Conservation (phyloP, 2,888 invertebrate species). For the Chrysodeixis includens region DNA sequence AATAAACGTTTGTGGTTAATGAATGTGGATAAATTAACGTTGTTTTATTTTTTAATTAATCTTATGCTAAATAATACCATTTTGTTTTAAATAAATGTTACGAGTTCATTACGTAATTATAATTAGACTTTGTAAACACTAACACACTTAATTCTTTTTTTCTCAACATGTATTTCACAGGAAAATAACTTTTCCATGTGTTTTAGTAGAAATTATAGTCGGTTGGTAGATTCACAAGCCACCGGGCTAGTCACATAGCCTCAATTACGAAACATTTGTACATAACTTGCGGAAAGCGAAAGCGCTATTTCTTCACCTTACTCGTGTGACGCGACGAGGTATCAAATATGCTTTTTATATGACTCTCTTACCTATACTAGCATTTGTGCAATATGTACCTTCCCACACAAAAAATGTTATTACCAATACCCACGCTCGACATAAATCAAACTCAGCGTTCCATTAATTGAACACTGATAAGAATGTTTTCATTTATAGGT, state of each 20-base stretch:
- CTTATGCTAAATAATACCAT: no score
- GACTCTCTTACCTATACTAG: conserved; percentile 24
- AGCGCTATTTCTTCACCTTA: conserved; percentile 86
- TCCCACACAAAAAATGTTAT: neutral
- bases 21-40: neutral
- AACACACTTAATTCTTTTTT: neutral
- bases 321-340: conserved; percentile 69
- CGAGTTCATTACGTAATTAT: no score
- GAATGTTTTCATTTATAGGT: conserved; percentile 69
- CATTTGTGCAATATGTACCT: neutral
- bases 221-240: conserved; percentile 72
- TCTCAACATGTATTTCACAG: neutral
- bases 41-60: neutral
- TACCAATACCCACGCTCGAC: neutral
- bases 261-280: conserved; percentile 86
- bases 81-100: no score
- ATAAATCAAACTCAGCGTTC: neutral
- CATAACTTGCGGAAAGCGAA: conserved; percentile 88
- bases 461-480: neutral
- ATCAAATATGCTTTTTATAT: conserved; percentile 58
- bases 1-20: neutral
- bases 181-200: conserved; percentile 25
- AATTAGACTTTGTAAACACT: neutral
- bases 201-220: conserved; percentile 43
- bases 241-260: conserved; percentile 81